These are phyloP conservation scores for Daboia siamensis DNA, from an alignment of 2,113 vertebrate genomes.

Conservation along the genomic window DNA sequence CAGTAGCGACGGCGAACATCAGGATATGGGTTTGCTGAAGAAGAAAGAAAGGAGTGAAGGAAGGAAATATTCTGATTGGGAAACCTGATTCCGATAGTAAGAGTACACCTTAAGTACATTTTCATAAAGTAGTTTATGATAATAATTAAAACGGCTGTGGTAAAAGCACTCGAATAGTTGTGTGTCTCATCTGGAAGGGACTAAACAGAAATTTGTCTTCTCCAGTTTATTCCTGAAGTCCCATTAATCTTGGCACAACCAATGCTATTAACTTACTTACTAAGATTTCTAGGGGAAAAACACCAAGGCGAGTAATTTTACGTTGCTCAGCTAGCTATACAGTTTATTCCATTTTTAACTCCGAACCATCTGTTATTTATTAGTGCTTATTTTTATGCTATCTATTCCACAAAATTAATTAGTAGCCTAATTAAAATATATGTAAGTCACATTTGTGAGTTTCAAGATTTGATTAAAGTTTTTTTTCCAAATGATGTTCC, in stretches of 20 bases:
- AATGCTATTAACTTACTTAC: background rate
- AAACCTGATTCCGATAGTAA: background rate
- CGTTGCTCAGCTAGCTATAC: background rate
- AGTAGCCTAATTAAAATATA: background rate
- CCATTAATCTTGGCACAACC: background rate
- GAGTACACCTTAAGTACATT: background rate
- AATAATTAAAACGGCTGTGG: background rate
- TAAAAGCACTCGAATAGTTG: background rate
- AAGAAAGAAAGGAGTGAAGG: background rate
- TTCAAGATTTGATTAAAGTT: background rate
- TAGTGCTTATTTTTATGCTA: background rate
- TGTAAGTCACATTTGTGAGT: background rate
- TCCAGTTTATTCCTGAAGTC: background rate
- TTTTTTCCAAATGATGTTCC: background rate
- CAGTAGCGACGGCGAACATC: slow-evolving; percentile 94
- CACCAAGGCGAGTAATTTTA: background rate
- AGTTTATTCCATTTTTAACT: background rate
- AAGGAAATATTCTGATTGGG: background rate
- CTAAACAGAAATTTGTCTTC: background rate
- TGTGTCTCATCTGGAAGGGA: background rate
- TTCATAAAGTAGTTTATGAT: background rate
- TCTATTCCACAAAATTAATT: background rate
- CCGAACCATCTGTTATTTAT: background rate
- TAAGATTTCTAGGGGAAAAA: background rate
- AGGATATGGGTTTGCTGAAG: slow-evolving; percentile 90